Evolutionary conservation across 2,797 vertebrate species (phyloP), one percentile per base, ranked within the genome.

Genomic region (Anguilla pacifica): DNA sequence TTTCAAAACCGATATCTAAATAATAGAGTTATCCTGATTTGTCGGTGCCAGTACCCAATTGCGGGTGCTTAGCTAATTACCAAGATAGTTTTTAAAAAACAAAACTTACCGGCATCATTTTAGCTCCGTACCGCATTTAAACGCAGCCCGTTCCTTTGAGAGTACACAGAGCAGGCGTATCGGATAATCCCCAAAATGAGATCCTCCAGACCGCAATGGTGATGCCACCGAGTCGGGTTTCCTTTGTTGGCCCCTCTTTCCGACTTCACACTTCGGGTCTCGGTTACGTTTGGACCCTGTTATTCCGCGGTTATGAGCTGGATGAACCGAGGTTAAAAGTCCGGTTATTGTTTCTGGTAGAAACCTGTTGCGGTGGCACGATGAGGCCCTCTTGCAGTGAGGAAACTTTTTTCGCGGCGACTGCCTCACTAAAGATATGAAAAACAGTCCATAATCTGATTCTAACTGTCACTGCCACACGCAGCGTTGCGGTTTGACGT

Each of bases 91-190:
- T 25, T 67, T 25, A 19, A 15, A 15, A 15, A 15, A 39, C 17
- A 43, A 17, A 53, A 89, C 96, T 96, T 86, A 96, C 96, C 94
- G 96, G 96, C 96, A 96, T 96, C 96, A 96, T 96, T 83, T 94
- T 96, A 92, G 95, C 93, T 84, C 93, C 94, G 94, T 95, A 96
- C 89, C 95, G 93, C 96, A 96, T 96, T 90, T 92, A 92, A 92
- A 88, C 94, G 43, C 2, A n/a, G 39, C 10, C 64, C 10, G 64
- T 39, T 85, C 84, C 57, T 61, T 43, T 25, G 59, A 84, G 51
- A 61, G 57, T 59, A 84, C 6, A 59, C 51, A 85, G 84, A 39
- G 22, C 79, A 67, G 55, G 10, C 25, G 84, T 67, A 39, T 64
- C 57, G 13, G 35, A 61, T 85, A 43, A 85, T 85, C 59, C 55